phyloP scores from a whole-genome alignment of 2,113 vertebrate species.

The Platycercus adscitus region DNA sequence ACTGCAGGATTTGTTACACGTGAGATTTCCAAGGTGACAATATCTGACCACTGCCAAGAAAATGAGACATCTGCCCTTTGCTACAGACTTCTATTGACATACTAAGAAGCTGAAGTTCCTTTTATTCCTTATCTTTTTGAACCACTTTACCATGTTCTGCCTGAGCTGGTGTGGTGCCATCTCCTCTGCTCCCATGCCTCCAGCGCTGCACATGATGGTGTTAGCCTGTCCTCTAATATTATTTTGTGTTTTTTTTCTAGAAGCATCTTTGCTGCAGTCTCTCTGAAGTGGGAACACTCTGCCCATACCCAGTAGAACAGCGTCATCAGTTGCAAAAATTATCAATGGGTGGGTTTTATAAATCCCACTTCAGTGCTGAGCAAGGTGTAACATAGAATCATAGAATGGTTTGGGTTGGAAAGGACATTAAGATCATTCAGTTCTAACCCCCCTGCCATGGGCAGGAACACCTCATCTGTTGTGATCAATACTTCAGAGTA shows the following conservation, averaged over 20 bases:
- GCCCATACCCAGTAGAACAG: background rate
- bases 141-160: background rate
- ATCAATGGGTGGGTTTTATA: background rate
- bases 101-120: background rate
- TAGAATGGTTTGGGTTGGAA: too few species aligned
- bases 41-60: background rate
- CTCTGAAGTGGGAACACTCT: background rate
- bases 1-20: background rate
- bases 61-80: background rate
- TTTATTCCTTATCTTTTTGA: background rate
- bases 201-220: background rate
- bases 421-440: too few species aligned
- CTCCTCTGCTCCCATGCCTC: background rate
- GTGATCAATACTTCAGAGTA: slow-evolving; percentile 33
- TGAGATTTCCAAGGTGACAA: background rate
- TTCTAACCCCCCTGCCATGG: too few species aligned
- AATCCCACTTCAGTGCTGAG: background rate
- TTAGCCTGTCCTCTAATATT: background rate
- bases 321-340: background rate
- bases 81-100: background rate
- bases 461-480: background rate
- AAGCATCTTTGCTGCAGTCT: background rate
- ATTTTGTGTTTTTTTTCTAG: background rate
- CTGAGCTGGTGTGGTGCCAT: background rate
- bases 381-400: background rate